phyloP scores from a whole-genome alignment of 2,888 invertebrate species.

The Aplocera efformata region DNA sequence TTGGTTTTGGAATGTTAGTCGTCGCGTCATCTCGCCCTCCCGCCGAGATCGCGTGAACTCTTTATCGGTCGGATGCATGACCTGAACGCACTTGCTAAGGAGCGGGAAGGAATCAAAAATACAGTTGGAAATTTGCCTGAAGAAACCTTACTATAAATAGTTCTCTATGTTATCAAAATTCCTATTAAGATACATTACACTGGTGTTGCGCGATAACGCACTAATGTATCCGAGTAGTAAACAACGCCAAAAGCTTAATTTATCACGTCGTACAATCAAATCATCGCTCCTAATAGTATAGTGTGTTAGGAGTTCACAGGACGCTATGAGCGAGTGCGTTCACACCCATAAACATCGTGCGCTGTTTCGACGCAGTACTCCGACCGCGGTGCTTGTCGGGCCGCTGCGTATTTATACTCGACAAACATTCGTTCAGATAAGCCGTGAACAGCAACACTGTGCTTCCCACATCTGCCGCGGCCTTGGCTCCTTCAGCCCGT shows the following conservation, averaged over 20 bases:
- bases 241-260: conserved; percentile 32
- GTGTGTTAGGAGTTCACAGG: conserved; percentile 63
- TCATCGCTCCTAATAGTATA: conserved; percentile 48
- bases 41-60: conserved; percentile 70
- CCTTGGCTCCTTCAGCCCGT: conserved; percentile 71
- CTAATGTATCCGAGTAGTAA: background rate
- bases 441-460: conserved; percentile 69
- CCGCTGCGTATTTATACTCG: conserved; percentile 67
- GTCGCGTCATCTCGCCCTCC: conserved; percentile 65
- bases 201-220: no score
- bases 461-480: conserved; percentile 77
- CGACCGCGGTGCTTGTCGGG: conserved; percentile 39
- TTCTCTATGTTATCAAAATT: no score
- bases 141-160: no score
- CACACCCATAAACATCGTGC: conserved; percentile 62
- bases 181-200: no score
- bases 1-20: conserved; percentile 63
- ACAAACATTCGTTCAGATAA: conserved; percentile 71
- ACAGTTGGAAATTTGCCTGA: conserved; percentile 6
- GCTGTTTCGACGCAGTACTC: conserved; percentile 47
- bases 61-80: conserved; percentile 57
- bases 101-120: conserved; percentile 33
- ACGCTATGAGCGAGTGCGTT: conserved; percentile 58
- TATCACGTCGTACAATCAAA: conserved; percentile 61
- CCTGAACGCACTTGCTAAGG: conserved; percentile 32